A percentile compares a stretch with the other conserved stretches of the same genome.
phyloP scores from a whole-genome alignment of 2,113 vertebrate species.

The Ramphastos sulfuratus region DNA sequence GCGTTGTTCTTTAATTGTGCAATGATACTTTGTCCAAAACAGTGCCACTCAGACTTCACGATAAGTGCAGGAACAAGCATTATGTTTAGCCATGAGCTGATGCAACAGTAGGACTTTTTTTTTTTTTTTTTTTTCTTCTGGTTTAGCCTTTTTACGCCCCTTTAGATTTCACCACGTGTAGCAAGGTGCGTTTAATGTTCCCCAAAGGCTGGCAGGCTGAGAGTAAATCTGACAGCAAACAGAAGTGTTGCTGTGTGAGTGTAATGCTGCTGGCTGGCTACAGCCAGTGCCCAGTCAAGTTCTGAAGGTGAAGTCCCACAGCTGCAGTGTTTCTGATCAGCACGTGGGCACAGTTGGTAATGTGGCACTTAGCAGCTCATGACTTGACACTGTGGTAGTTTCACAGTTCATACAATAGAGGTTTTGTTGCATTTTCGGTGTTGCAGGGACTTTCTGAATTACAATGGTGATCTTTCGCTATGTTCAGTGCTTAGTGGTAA shows the following conservation, averaged over 20 bases:
- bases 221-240: neutral
- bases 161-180: neutral
- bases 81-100: neutral
- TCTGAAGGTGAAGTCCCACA: neutral
- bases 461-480: neutral
- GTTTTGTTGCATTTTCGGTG: neutral
- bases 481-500: fast-evolving
- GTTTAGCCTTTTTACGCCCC: neutral
- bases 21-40: neutral
- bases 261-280: neutral
- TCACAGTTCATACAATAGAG: neutral
- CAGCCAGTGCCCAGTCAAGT: fast-evolving
- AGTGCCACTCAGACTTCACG: fast-evolving
- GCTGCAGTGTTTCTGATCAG: neutral
- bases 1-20: neutral
- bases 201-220: neutral
- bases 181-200: neutral
- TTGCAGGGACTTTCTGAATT: fast-evolving
- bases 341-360: neutral
- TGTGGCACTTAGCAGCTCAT: neutral
- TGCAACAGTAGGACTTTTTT: neutral
- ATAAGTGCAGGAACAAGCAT: neutral
- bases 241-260: neutral
- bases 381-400: neutral
- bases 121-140: neutral